Evolutionary conservation across 2,113 vertebrate species (phyloP).

Genomic region (Dipodomys merriami): DNA sequence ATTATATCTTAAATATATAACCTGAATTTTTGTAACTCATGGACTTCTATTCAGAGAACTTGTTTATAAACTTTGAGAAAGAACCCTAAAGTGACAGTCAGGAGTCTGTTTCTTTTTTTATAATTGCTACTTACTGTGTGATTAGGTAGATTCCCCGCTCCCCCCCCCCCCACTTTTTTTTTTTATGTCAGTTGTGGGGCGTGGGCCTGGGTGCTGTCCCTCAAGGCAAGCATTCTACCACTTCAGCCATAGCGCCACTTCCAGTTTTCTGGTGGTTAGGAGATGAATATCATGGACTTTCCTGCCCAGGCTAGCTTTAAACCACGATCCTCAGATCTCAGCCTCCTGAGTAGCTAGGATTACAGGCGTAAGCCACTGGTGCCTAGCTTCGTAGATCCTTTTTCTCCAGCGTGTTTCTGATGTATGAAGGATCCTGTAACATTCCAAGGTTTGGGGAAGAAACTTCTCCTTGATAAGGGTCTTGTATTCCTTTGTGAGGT

Average conservation of each 20-base stretch:
- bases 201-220: no score
- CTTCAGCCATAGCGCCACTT: no score
- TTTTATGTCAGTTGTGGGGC: no score
- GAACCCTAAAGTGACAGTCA: not conserved
- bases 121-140: not conserved
- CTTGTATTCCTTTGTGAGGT: not conserved
- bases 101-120: not conserved
- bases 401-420: not conserved
- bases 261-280: no score
- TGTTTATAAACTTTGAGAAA: not conserved
- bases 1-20: not conserved
- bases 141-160: not conserved
- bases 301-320: no score
- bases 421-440: not conserved
- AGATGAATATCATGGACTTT: no score
- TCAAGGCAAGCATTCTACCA: no score
- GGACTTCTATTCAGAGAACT: slow-evolving; percentile 19
- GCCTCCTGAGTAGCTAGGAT: no score
- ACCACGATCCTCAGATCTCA: no score
- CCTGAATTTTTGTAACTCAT: slow-evolving; percentile 25
- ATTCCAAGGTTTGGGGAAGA: slow-evolving; percentile 1
- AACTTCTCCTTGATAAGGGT: slow-evolving; percentile 12
- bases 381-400: no score
- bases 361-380: no score
- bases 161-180: no score